Evolutionary conservation across 2,113 vertebrate genomes (phyloP), one percentile per base, ranked within the genome.

Genomic region (Amblyornis subalaris): DNA sequence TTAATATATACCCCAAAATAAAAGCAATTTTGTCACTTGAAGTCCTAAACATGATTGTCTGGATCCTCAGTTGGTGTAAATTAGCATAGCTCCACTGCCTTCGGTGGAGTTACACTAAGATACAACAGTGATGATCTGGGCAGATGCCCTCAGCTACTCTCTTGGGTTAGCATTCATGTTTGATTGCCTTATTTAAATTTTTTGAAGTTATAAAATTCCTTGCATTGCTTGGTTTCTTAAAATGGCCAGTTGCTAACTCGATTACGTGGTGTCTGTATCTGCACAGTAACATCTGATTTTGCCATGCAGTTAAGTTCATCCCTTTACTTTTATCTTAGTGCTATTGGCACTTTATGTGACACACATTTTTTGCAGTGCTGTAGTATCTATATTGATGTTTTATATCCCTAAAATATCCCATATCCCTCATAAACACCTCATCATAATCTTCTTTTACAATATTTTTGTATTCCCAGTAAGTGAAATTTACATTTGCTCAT

Each of bases 131-230:
- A 96, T 90, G 90, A 96, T 96, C 93, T 84, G 92, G 91, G 22
- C 75, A 91, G 44, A 47, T 95, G 76, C 88, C 95, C 92, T 96
- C 95, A 97, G 94, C 96, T 94, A 17, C 66, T 95, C 31, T 95
- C 93, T 95, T 95, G 94, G 95, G 96, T 95, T 97, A 95, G 95
- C 95, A 96, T 95, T 96, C 95, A 97, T 96, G 93, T 97, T 95
- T 88, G 88, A 80, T 95, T 97, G 64, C 93, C 75, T 88, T 95
- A 60, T 91, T 93, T 90, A 94, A 95, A 91, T 70, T 42, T 95
- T 94, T 73, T 42, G 58, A 93, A 95, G 72, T 79, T 94, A 74
- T 6, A 76, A 83, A 95, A 77, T 82, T 66, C 53, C 80, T 88
- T 79, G 60, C 48, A 82, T 94, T 95, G 47, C 92, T 93, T 94